phyloP scores from a whole-genome alignment of 2,888 invertebrate species.

The Troides oblongomaculatus region DNA sequence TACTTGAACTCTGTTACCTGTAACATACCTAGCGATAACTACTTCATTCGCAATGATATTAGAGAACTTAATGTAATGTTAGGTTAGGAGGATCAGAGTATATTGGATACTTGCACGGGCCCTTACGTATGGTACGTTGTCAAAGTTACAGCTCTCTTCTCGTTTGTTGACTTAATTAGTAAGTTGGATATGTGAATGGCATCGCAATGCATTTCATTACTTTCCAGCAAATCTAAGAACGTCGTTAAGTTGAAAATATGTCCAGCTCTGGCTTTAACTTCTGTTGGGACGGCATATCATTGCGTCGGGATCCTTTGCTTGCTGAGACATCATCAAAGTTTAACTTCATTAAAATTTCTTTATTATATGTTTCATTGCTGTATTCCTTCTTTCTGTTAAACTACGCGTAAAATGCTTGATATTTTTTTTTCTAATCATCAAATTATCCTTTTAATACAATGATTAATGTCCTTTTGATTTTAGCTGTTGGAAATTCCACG shows the following conservation, averaged over 20 bases:
- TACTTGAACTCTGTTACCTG: slow-evolving; percentile 39
- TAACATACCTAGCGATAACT: not conserved
- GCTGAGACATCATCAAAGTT: not conserved
- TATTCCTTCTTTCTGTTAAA: not conserved
- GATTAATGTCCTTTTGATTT: too few species aligned
- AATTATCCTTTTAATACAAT: too few species aligned
- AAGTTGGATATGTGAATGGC: slow-evolving; percentile 79
- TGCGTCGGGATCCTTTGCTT: slow-evolving; percentile 22
- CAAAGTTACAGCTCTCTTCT: slow-evolving; percentile 78
- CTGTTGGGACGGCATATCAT: slow-evolving; percentile 5
- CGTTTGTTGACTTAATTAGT: slow-evolving; percentile 77
- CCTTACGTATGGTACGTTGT: slow-evolving; percentile 78
- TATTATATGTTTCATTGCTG: not conserved
- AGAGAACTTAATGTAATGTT: slow-evolving; percentile 24
- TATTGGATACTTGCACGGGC: slow-evolving; percentile 49
- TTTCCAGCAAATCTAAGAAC: slow-evolving; percentile 66
- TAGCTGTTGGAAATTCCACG: too few species aligned
- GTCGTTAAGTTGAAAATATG: slow-evolving; percentile 77
- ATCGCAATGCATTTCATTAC: slow-evolving; percentile 69
- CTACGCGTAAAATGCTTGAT: too few species aligned
- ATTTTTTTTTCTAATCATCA: too few species aligned
- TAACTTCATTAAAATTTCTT: not conserved
- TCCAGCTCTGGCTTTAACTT: slow-evolving; percentile 48
- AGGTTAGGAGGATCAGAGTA: slow-evolving; percentile 42
- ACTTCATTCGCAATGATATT: not conserved